A percentile compares a stretch with the other conserved stretches of the same genome.
phyloP scores from a whole-genome alignment of 2,113 vertebrate species.

The Rhombomys opimus region DNA sequence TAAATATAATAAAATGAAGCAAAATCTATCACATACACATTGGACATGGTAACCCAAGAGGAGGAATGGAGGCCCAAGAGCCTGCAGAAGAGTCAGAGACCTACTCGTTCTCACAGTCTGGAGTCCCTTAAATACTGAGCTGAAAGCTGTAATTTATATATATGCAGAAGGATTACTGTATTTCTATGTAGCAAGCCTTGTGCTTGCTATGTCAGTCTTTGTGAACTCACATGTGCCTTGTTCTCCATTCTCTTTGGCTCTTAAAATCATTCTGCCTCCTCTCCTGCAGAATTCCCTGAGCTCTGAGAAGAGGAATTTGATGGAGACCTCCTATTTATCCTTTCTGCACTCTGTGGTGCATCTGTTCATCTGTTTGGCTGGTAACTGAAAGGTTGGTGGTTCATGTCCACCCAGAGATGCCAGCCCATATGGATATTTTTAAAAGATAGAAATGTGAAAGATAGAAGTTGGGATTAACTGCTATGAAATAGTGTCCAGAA shows the following conservation, averaged over 20 bases:
- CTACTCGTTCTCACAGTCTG: not conserved
- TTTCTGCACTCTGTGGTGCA: not conserved
- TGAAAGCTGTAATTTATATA: not conserved
- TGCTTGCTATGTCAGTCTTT: not conserved
- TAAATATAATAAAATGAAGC: not conserved
- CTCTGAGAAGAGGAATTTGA: not conserved
- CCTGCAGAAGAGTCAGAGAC: not conserved
- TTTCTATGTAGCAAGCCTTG: no score
- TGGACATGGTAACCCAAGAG: not conserved
- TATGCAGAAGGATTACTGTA: not conserved
- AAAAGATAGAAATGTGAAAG: not conserved
- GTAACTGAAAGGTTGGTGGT: not conserved
- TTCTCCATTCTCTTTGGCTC: not conserved
- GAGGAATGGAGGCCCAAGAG: not conserved
- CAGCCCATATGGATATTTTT: not conserved
- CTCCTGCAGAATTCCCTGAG: not conserved
- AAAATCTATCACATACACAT: not conserved
- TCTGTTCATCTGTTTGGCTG: not conserved
- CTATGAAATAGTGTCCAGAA: not conserved
- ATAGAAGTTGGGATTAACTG: not conserved
- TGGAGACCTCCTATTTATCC: not conserved
- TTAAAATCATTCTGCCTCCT: not conserved
- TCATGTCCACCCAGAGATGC: not conserved
- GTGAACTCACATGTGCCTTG: not conserved
- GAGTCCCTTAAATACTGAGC: not conserved